phyloP scores from a whole-genome alignment of 2,113 vertebrate species.

The Callopanchax toddi region DNA sequence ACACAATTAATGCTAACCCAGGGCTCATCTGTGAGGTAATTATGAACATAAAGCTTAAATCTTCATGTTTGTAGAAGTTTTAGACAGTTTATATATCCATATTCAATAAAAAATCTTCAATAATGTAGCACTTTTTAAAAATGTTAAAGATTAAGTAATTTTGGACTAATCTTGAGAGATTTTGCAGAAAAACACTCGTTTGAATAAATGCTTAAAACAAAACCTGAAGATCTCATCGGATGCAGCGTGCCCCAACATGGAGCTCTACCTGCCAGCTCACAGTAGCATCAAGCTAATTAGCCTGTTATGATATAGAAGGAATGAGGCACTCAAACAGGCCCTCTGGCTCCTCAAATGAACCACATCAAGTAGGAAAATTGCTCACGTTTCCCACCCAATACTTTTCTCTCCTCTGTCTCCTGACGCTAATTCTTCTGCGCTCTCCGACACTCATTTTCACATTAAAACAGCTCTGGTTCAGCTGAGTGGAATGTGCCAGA shows the following conservation, averaged over 20 bases:
- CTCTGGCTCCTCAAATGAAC: constrained; percentile 54
- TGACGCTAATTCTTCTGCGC: constrained; percentile 49
- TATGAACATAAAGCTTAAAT: no score
- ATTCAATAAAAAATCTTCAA: no score
- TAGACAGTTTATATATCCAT: no score
- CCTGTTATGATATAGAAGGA: constrained; percentile 28
- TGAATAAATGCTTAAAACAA: no score
- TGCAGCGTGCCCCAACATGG: constrained; percentile 36
- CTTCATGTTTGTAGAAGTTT: no score
- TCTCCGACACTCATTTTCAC: constrained; percentile 52
- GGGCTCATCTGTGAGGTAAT: no score
- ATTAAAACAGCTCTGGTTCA: constrained; percentile 42
- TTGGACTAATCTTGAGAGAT: no score
- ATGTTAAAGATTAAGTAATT: no score
- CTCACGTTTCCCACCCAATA: constrained; percentile 59
- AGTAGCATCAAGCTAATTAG: constrained; percentile 27
- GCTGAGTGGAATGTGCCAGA: constrained; percentile 19
- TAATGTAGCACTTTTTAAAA: no score
- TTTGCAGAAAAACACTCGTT: no score
- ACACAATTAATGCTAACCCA: no score
- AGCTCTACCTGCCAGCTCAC: constrained; percentile 37
- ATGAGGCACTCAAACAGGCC: constrained; percentile 53
- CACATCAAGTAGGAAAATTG: constrained; percentile 52
- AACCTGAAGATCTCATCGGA: neutral
- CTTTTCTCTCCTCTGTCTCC: constrained; percentile 52